Conservation (phyloP, 2,113 vertebrate genomes). For the Strix uralensis region DNA sequence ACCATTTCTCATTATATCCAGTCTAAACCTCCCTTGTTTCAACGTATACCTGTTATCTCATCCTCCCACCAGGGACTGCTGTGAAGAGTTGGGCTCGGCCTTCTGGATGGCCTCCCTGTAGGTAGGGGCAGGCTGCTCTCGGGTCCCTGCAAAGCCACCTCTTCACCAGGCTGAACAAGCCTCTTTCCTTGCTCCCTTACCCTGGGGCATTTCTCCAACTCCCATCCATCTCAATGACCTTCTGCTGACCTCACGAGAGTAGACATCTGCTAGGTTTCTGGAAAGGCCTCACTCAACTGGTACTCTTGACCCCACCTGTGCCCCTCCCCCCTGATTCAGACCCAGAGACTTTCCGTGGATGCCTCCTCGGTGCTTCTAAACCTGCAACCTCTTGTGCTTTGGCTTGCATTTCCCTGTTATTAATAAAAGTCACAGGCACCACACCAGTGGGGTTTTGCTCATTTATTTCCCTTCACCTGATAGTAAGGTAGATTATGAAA, state of each 20-base stretch:
- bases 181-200: not conserved
- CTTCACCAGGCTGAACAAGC: not conserved
- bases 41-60: rapidly evolving
- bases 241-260: not conserved
- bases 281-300: not conserved
- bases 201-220: not conserved
- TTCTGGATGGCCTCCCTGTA: not conserved
- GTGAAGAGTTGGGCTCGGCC: not conserved
- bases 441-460: not conserved
- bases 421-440: rapidly evolving
- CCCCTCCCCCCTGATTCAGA: rapidly evolving
- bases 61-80: not conserved
- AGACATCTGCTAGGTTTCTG: not conserved
- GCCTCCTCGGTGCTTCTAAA: not conserved
- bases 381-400: not conserved
- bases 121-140: not conserved
- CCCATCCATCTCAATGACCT: not conserved
- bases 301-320: rapidly evolving
- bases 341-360: not conserved
- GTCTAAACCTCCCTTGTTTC: not conserved
- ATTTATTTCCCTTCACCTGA: not conserved
- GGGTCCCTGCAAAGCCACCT: not conserved
- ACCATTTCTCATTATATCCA: not conserved
- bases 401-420: not conserved
- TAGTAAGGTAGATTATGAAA: not conserved